A percentile compares a stretch with the other conserved stretches of the same genome.
These are phyloP conservation scores for Lepus oiostolus DNA, from an alignment of 2,797 vertebrate genomes.

Conservation along the genomic window DNA sequence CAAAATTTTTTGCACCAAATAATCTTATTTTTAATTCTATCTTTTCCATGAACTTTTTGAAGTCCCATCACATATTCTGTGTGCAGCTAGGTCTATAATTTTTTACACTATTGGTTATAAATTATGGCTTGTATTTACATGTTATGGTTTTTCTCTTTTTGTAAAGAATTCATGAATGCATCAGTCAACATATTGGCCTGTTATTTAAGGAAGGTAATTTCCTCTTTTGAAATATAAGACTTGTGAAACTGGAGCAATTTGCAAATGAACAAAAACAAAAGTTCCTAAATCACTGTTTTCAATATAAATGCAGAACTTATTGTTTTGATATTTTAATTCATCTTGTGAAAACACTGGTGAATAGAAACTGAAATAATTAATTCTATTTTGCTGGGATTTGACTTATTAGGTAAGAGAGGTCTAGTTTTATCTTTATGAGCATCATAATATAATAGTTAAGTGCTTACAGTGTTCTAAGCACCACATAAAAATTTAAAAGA, in stretches of 20 bases:
- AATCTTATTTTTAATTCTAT: too few species aligned
- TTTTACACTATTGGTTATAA: not conserved
- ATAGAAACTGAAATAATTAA: conserved; percentile 55
- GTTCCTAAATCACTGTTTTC: not conserved
- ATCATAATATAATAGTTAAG: conserved; percentile 19
- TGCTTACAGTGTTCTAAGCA: not conserved
- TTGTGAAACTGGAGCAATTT: not conserved
- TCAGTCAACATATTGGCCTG: not conserved
- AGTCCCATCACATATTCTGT: too few species aligned
- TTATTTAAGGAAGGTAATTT: conserved; percentile 57
- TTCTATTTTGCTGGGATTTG: conserved; percentile 39
- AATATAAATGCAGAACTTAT: not conserved
- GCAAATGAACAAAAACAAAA: not conserved
- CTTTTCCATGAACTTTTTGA: too few species aligned
- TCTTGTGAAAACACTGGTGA: conserved; percentile 1
- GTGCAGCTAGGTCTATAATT: not conserved
- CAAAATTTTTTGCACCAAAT: too few species aligned
- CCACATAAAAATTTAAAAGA: conserved; percentile 26
- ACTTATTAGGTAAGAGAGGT: not conserved
- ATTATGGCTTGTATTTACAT: conserved; percentile 21
- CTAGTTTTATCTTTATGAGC: conserved; percentile 59
- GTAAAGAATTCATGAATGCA: not conserved
- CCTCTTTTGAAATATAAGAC: conserved; percentile 38
- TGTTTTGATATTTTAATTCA: conserved; percentile 33
- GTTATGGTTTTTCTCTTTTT: not conserved